phyloP scores from a whole-genome alignment of 2,888 invertebrate species.

The Epirrita christyi region DNA sequence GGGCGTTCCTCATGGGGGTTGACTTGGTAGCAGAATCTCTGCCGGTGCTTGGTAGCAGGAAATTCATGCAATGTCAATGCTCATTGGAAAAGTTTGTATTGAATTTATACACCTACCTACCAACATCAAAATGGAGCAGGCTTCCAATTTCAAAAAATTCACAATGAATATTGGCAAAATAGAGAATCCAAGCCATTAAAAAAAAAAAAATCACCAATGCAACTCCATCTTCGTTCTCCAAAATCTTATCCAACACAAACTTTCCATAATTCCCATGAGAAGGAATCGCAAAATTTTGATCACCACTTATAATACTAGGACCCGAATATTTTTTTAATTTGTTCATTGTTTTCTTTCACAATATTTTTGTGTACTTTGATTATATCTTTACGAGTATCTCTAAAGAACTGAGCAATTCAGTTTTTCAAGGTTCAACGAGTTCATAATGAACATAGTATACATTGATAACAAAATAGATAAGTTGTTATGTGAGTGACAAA shows the following conservation, averaged over 20 bases:
- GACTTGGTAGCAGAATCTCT: too few species aligned
- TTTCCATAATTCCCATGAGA: constrained; percentile 61
- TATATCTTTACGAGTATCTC: neutral
- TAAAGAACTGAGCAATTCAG: constrained; percentile 12
- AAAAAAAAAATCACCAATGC: constrained; percentile 56
- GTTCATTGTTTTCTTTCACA: constrained; percentile 7
- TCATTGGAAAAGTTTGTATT: too few species aligned
- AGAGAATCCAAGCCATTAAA: too few species aligned
- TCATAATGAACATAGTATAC: neutral
- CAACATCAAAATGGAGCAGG: too few species aligned
- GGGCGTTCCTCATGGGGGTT: too few species aligned
- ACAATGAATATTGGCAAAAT: neutral
- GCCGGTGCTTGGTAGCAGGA: too few species aligned
- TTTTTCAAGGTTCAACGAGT: constrained; percentile 3
- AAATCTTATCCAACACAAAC: constrained; percentile 51
- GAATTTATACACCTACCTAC: too few species aligned
- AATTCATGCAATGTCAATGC: too few species aligned
- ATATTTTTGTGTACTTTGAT: constrained; percentile 2
- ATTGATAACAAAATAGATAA: neutral
- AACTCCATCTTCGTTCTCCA: constrained; percentile 47
- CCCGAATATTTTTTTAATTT: constrained; percentile 17
- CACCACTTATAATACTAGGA: constrained; percentile 49
- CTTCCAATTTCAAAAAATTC: too few species aligned
- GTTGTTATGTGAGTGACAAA: neutral
- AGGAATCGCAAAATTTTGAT: constrained; percentile 50